Conservation (phyloP, 2,888 invertebrate genomes). For the Chesias legatella region DNA sequence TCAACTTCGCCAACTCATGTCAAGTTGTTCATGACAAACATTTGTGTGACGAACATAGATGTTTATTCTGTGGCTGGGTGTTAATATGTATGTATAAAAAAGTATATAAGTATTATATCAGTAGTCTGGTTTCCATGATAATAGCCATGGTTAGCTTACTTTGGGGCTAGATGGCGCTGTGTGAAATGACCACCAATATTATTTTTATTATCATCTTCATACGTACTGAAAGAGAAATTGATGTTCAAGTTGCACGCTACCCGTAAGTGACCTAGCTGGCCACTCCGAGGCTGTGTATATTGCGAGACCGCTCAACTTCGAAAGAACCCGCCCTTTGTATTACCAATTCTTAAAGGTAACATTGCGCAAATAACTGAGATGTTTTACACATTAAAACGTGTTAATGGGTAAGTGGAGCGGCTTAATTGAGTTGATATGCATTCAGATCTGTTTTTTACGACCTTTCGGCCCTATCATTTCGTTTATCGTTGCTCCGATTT, state of each 20-base stretch:
- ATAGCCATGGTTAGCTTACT: no score
- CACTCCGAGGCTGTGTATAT: conserved; percentile 25
- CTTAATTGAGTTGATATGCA: conserved; percentile 62
- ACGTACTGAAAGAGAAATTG: neutral
- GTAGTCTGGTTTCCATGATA: no score
- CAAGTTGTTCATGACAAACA: no score
- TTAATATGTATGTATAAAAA: no score
- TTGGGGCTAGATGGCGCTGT: no score
- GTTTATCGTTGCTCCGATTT: no score
- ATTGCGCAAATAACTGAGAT: conserved; percentile 52
- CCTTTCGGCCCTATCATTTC: conserved; percentile 7
- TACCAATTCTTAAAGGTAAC: conserved; percentile 49
- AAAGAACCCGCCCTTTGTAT: conserved; percentile 62
- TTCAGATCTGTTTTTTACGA: conserved; percentile 36
- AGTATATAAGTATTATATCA: no score
- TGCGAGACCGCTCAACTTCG: conserved; percentile 41
- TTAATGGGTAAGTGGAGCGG: conserved; percentile 64
- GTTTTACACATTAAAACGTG: conserved; percentile 61
- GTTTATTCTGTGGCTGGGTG: no score
- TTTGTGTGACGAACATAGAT: no score
- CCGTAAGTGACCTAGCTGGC: neutral
- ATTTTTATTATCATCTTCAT: no score
- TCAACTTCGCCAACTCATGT: no score
- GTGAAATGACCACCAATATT: no score
- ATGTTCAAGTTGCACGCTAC: neutral